Evolutionary conservation across 2,797 vertebrate genomes (phyloP).

Genomic region (Synaphobranchus kaupii): DNA sequence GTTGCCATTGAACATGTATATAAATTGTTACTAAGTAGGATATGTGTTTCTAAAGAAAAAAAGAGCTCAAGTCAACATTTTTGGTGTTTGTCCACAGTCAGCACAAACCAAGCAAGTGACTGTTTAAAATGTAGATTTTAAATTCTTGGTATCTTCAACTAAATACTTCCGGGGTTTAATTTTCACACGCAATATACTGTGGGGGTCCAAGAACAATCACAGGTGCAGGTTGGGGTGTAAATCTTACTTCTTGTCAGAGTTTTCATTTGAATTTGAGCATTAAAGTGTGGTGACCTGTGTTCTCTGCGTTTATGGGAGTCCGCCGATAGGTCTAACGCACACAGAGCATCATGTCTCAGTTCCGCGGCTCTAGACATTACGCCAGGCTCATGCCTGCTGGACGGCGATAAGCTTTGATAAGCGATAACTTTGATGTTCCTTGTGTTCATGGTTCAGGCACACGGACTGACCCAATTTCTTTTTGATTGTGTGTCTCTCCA

Average conservation of each 20-base stretch:
- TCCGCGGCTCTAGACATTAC: background rate
- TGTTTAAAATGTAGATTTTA: background rate
- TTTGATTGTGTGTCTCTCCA: background rate
- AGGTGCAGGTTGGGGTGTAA: background rate
- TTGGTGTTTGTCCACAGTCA: background rate
- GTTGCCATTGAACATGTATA: background rate
- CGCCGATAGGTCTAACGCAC: background rate
- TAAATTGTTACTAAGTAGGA: background rate
- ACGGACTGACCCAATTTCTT: background rate
- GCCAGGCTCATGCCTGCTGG: background rate
- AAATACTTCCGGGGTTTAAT: background rate
- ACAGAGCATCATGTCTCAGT: background rate
- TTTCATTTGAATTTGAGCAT: background rate
- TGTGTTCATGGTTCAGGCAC: constrained; percentile 3
- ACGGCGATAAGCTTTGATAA: background rate
- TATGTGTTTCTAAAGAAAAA: background rate
- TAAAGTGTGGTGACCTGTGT: background rate
- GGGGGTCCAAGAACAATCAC: background rate
- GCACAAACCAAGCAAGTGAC: background rate
- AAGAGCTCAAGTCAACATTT: background rate
- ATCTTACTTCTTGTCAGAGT: background rate
- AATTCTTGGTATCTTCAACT: background rate
- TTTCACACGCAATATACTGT: background rate
- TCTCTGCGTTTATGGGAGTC: background rate
- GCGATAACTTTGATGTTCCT: constrained; percentile 11